Base-by-base conservation (phyloP, 2,888 invertebrate genomes). In the Apamea epomidion region DNA sequence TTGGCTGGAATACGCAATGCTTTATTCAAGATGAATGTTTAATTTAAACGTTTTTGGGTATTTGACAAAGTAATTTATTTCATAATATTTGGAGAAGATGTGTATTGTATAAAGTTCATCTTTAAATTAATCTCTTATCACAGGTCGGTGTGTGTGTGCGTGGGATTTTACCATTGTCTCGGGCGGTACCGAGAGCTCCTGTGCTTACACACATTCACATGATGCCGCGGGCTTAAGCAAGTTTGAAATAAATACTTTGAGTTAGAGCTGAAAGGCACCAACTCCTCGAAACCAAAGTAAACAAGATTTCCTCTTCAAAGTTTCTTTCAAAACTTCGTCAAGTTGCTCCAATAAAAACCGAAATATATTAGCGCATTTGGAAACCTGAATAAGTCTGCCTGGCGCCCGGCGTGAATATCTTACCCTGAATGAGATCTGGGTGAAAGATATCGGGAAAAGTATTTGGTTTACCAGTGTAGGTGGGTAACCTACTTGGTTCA, bases 401-500 rank as follows among this genome's bases (percentile, higher is more conserved):
- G 81, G 87, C 78, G 74, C 78, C 86, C 65, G 18, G 58, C 16
- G 14, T 80, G 74, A 83, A 85, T 79, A 79, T 71, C 58, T 84
- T 77, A 71, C 16, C 25, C n/a, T 58, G 54, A 80, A 70, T 72
- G 58, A 79, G 65, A 78, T 82, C 48, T 58, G 14, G 71, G 71
- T 82, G 68, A 78, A 75, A 78, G 62, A 74, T 83, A 71, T 48
- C 37, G 60, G 64, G 60, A 45, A 62, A 69, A 25, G 65, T 62
- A 60, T 84, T 76, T 62, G 21, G n/a, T 68, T 54, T 16, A 68
- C 51, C 42, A 32, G n/a, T 42, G n/a, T n/a, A 48, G n/a, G 12
- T 25, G 29, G 32, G 14, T 60, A 21, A 76, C 7, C 4, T 37
- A 42, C 65, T 58, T 58, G 18, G 1, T 80, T 58, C 14, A 37